phyloP scores from a whole-genome alignment of 2,797 vertebrate species.

The Ceyx erithaca region DNA sequence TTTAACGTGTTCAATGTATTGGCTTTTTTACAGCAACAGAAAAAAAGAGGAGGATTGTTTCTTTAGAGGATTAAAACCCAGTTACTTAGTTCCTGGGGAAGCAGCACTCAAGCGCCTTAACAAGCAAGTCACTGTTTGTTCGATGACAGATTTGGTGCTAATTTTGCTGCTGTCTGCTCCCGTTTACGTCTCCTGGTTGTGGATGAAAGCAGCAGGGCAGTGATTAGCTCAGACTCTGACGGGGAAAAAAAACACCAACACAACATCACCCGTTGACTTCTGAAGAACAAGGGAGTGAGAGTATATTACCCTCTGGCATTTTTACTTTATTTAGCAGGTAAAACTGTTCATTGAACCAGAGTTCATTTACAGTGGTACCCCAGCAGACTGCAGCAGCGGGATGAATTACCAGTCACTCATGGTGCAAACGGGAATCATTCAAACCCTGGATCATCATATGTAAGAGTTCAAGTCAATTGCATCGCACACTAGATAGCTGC shows the following conservation, averaged over 20 bases:
- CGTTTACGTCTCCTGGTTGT: conserved; percentile 10
- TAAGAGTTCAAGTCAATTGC: neutral
- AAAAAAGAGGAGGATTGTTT: neutral
- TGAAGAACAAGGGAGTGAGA: conserved; percentile 40
- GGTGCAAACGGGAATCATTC: conserved; percentile 25
- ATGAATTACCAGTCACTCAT: conserved; percentile 42
- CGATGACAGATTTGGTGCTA: conserved; percentile 40
- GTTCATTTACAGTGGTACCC: conserved; percentile 43
- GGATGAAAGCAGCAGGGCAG: conserved; percentile 44
- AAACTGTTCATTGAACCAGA: conserved; percentile 40
- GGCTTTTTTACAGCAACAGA: neutral
- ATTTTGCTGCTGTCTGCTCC: conserved; percentile 64
- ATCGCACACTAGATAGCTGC: neutral
- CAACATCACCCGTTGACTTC: neutral
- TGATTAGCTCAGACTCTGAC: conserved; percentile 56
- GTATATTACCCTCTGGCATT: conserved; percentile 56
- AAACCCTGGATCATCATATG: neutral
- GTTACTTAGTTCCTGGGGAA: conserved; percentile 9
- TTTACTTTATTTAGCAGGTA: conserved; percentile 68
- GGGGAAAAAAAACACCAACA: neutral
- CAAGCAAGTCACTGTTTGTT: conserved; percentile 42
- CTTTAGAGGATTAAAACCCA: conserved; percentile 12
- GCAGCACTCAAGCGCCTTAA: neutral
- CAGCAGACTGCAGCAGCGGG: conserved; percentile 26
- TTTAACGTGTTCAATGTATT: neutral